Base-by-base conservation (phyloP, 2,888 invertebrate genomes). In the Drosophila quasianomalipes region DNA sequence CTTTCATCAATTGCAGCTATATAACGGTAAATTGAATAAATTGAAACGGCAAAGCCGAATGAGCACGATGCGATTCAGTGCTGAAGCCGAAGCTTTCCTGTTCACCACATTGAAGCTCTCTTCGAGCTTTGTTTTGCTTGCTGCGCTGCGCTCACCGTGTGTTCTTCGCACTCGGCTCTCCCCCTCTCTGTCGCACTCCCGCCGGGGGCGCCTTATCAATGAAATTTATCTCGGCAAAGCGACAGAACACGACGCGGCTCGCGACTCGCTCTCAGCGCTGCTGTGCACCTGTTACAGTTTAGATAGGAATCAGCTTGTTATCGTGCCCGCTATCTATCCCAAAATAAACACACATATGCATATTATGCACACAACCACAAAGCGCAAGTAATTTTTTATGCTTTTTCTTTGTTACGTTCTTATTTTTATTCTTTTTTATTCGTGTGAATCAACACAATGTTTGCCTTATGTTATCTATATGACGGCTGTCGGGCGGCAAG, bases 21-120 rank as follows among this genome's bases (percentile, higher is more conserved):
- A 90, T 90, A 90, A 78, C 91, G 91, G 90, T 91, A 88, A 88
- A 91, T 88, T 89, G 76, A 91, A 91, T 83, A 84, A 89, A 88
- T 91, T 89, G 90, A 84, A 87, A 83, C 73, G 39, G 26, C 37
- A 28, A 31, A 49, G 61, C 75, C 74, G 59, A 70, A 31, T 37
- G 58, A 74, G 54, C 63, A 30, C 41, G 12, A 41, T 30, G 22
- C 31, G 41, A 41, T 41, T 16, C 63, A 10, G n/a, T 28, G 47
- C 35, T 54, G 54, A 16, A 54, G 35, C 68, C 78, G 82, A 79
- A 79, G 70, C 82, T 80, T 71, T 82, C 80, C 82, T 80, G 70
- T 54, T 47, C 58, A 57, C 22, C 22, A 53, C 69, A 58, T 54
- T 62, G 63, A 73, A 78, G 83, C 91, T 83, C 82, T 85, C 87